Conservation (phyloP, 2,113 vertebrate species). For the Triplophysa tibetana region DNA sequence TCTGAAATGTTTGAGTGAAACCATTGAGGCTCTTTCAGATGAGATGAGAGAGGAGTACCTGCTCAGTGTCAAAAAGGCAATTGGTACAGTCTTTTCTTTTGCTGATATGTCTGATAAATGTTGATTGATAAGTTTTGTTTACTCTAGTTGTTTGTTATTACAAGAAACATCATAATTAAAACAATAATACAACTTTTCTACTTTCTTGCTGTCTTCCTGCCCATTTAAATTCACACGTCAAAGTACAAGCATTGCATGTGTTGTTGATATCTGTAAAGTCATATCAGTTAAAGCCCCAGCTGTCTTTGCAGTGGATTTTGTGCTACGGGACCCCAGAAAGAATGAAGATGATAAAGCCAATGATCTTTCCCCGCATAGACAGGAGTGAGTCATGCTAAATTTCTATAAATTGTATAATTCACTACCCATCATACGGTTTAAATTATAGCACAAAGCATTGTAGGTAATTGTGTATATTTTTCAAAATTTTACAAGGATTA, state of each 20-base stretch:
- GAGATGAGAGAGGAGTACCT: constrained; percentile 87
- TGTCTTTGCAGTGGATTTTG: constrained; percentile 82
- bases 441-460: not conserved
- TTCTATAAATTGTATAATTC: not conserved
- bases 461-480: constrained; percentile 2
- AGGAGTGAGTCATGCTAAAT: constrained; percentile 75
- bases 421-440: not conserved
- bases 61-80: constrained; percentile 80
- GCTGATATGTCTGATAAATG: not conserved
- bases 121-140: no score
- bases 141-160: no score
- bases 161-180: no score
- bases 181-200: not conserved
- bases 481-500: not conserved
- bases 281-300: not conserved
- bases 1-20: constrained; percentile 68
- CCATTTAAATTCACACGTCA: not conserved
- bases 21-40: constrained; percentile 68
- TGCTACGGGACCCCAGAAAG: constrained; percentile 75
- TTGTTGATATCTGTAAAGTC: not conserved
- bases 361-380: constrained; percentile 72
- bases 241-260: not conserved
- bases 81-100: constrained; percentile 69
- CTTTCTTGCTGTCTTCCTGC: constrained; percentile 6
- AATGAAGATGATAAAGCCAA: constrained; percentile 66